Conservation (phyloP, 2,797 vertebrate genomes). For the Alcedo atthis region DNA sequence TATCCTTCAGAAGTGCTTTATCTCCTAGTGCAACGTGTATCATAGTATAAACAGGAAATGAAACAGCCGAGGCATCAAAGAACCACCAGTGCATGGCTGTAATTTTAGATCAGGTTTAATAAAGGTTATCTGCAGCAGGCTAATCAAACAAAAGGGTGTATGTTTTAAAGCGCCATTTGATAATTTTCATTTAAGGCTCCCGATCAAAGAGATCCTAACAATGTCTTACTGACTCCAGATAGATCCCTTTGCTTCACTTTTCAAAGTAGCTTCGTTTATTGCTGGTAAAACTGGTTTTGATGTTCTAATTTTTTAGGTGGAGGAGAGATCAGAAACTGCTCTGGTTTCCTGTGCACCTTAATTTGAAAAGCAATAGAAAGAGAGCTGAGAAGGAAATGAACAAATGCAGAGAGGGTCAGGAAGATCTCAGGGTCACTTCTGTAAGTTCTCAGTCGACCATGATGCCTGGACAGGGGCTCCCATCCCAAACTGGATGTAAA, state of each 20-base stretch:
- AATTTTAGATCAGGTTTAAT: slow-evolving; percentile 94
- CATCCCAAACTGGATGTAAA: background rate
- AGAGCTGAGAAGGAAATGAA: slow-evolving; percentile 31
- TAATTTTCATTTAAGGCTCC: slow-evolving; percentile 88
- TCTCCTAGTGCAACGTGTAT: slow-evolving; percentile 91
- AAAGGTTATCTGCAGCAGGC: slow-evolving; percentile 92
- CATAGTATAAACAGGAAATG: slow-evolving; percentile 91
- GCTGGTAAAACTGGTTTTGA: slow-evolving; percentile 87
- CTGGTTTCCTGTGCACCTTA: slow-evolving; percentile 64
- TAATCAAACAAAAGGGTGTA: slow-evolving; percentile 90
- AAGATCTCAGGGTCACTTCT: slow-evolving; percentile 34
- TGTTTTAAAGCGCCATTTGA: slow-evolving; percentile 88
- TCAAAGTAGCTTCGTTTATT: slow-evolving; percentile 83
- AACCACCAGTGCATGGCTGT: slow-evolving; percentile 82
- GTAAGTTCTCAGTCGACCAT: background rate
- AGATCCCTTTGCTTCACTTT: slow-evolving; percentile 77
- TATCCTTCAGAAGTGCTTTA: slow-evolving; percentile 95
- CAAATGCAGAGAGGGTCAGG: slow-evolving; percentile 19
- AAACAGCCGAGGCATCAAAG: slow-evolving; percentile 90
- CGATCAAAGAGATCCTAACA: slow-evolving; percentile 89
- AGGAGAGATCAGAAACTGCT: slow-evolving; percentile 68
- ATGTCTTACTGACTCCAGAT: slow-evolving; percentile 80
- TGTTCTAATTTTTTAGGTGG: slow-evolving; percentile 84
- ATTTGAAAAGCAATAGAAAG: slow-evolving; percentile 59
- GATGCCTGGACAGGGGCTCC: background rate